Conservation (phyloP, 1,140 invertebrate genomes). For the Atta texana region DNA sequence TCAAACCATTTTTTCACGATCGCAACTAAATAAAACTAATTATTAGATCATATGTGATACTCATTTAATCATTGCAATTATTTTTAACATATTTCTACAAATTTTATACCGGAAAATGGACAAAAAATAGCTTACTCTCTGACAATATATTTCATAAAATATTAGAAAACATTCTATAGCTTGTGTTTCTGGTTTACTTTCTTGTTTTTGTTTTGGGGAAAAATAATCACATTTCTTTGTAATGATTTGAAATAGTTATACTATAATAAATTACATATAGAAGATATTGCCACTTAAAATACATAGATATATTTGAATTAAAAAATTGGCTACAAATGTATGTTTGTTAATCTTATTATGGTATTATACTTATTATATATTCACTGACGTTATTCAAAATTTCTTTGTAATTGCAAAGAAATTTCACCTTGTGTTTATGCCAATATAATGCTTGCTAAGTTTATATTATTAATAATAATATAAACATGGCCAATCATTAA, state of each 20-base stretch:
- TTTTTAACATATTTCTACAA: background rate
- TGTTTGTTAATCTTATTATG: constrained; percentile 36
- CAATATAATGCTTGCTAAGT: constrained; percentile 13
- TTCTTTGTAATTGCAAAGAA: constrained; percentile 20
- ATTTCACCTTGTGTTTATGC: background rate
- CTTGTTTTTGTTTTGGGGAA: background rate
- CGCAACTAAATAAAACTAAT: constrained; percentile 8
- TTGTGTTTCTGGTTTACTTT: background rate
- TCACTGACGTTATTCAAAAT: constrained; percentile 1
- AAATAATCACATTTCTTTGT: background rate
- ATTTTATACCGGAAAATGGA: background rate
- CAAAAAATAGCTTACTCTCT: background rate
- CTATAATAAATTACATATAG: constrained; percentile 6
- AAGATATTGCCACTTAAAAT: constrained; percentile 35
- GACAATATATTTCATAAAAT: background rate
- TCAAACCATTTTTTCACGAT: constrained; percentile 30
- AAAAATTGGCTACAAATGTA: constrained; percentile 49
- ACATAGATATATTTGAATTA: constrained; percentile 46
- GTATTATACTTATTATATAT: constrained; percentile 24
- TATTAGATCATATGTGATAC: background rate
- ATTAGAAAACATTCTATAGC: background rate
- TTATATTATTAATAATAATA: constrained; percentile 43
- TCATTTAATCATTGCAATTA: background rate
- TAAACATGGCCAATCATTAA: background rate
- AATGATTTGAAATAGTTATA: background rate